phyloP scores from a whole-genome alignment of 2,113 vertebrate species.

The Dinomys branickii region DNA sequence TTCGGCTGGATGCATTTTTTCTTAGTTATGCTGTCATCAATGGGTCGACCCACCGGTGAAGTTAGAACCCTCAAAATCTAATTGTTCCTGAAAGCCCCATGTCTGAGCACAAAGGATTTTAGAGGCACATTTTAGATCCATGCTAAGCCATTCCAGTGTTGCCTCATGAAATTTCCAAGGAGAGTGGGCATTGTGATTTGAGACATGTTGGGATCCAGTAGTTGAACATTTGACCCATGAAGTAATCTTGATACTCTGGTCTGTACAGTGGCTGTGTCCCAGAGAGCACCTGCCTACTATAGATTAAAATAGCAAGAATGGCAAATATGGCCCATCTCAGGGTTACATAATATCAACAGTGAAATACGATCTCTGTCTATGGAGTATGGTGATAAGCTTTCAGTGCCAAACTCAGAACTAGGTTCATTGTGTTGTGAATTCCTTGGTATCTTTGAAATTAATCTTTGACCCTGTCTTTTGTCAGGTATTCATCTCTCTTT shows the following conservation, averaged over 20 bases:
- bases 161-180: neutral
- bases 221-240: neutral
- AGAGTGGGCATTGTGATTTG: rapidly evolving
- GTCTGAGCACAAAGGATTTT: neutral
- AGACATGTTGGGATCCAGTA: rapidly evolving
- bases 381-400: rapidly evolving
- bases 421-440: neutral
- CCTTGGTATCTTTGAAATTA: neutral
- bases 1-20: neutral
- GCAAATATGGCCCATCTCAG: rapidly evolving
- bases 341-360: rapidly evolving
- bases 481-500: neutral
- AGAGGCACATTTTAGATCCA: neutral
- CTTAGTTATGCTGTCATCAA: neutral
- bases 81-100: neutral
- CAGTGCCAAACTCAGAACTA: rapidly evolving
- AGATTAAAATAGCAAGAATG: neutral
- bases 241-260: neutral
- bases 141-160: neutral
- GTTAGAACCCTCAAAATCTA: neutral
- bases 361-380: neutral
- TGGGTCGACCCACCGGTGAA: neutral
- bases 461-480: conserved; percentile 4
- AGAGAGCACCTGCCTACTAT: rapidly evolving
- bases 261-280: rapidly evolving